phyloP scores from a whole-genome alignment of 2,888 invertebrate genomes.

The Exocentrus adspersus region DNA sequence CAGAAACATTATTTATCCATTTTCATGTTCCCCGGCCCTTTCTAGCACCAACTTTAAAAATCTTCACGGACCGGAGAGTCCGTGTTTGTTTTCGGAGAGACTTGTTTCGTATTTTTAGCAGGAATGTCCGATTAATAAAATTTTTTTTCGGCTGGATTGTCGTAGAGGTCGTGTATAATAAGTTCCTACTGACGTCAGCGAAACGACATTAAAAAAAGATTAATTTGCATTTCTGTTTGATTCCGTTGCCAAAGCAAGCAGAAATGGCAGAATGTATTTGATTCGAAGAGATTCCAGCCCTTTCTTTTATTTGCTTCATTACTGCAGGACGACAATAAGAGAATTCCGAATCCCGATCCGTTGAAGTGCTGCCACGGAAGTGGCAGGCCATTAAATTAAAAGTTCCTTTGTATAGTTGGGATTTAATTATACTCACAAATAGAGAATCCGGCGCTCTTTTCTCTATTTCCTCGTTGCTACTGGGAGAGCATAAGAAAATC shows the following conservation, averaged over 20 bases:
- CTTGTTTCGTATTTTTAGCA: not conserved
- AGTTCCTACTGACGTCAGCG: no score
- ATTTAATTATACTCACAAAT: slow-evolving; percentile 34
- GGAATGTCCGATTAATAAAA: not conserved
- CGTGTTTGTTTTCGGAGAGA: slow-evolving; percentile 10
- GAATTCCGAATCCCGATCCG: slow-evolving; percentile 19
- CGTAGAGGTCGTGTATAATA: no score
- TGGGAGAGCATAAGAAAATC: slow-evolving; percentile 12
- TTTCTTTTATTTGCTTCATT: slow-evolving; percentile 15
- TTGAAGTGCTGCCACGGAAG: slow-evolving; percentile 15
- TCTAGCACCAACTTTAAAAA: slow-evolving; percentile 4
- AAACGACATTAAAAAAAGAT: no score
- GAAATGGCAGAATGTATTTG: no score
- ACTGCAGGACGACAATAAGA: slow-evolving; percentile 11
- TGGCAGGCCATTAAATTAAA: slow-evolving; percentile 34
- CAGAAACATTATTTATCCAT: slow-evolving; percentile 27
- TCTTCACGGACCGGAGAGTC: not conserved
- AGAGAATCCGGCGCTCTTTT: slow-evolving; percentile 7
- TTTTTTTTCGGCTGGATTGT: no score
- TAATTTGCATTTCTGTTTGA: no score
- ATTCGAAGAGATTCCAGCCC: slow-evolving; percentile 2
- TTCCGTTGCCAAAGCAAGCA: no score
- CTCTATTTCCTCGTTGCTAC: slow-evolving; percentile 4
- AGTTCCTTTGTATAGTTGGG: slow-evolving; percentile 27
- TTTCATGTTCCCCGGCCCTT: slow-evolving; percentile 17